Base-by-base conservation (phyloP, 2,113 vertebrate genomes). In the Macrotus californicus region DNA sequence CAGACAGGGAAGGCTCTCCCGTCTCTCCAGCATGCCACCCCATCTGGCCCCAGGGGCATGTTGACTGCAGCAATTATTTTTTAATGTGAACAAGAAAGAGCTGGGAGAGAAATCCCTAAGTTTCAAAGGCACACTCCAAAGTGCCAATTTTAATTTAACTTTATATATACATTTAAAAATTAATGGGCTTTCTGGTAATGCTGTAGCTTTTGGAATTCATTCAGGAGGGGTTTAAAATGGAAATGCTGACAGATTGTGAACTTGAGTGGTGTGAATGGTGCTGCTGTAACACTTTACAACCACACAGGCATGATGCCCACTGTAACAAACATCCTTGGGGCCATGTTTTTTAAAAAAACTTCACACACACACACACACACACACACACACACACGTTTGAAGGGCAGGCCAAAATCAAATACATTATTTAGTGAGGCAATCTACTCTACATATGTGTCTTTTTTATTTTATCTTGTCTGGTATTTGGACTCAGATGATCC, bases 121-220 rank as follows among this genome's bases (percentile, higher is more conserved):
- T 94, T 95, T 88, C 59, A 95, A 96, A 93, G 31, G 16, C 0
- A 46, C 50, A 48, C 43, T 76, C 3, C 56, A 72, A 93, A 2
- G 6, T 72, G 87, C 0, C 0, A 34, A 2, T 93, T 80, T 96
- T 93, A 94, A 86, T 93, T 96, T 89, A 91, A 77, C 26, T 89
- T 90, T 95, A 96, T 50, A 29, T 75, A 92, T 94, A 96, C 72
- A 84, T 96, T 96, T 50, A 54, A 96, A 97, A 93, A 19, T 19
- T 69, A 86, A 92, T 91, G 48, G 87, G 43, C 10, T 59, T 82
- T 96, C 89, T 90, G 61, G n/a, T 12, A 90, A 91, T 24, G 16
- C 19, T 91, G 75, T 46, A 7, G 7, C 48, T 93, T 89, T 94
- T 97, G 88, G 91, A 96, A 94, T 61, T 94, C 69, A 86, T 90